Evolutionary conservation across 2,113 vertebrate genomes (phyloP).

Genomic region (Paradisaea rubra): DNA sequence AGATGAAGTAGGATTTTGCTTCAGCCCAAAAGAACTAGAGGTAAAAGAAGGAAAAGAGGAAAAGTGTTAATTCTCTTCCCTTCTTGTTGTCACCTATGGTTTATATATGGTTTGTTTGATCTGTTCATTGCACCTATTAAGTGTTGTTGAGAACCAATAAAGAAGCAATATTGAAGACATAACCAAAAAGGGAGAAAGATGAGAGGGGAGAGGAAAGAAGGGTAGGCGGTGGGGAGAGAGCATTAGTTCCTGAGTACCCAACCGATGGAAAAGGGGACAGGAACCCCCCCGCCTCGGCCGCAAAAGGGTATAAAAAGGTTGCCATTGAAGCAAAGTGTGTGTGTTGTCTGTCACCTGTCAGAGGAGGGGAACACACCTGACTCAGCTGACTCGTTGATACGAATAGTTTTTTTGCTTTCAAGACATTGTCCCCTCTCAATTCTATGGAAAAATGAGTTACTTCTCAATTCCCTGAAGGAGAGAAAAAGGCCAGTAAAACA

Average conservation of each 20-base stretch:
- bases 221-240: fast-evolving
- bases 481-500: background rate
- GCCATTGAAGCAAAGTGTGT: fast-evolving
- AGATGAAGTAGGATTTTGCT: background rate
- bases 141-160: background rate
- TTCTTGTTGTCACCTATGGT: background rate
- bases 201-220: background rate
- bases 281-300: fast-evolving
- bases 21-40: background rate
- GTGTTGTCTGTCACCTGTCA: fast-evolving
- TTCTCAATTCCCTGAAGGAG: background rate
- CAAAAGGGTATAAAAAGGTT: background rate
- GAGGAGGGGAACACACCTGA: background rate
- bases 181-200: background rate
- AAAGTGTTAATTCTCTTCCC: background rate
- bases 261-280: background rate
- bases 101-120: background rate
- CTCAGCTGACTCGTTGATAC: background rate
- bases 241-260: background rate
- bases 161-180: background rate
- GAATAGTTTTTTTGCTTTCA: background rate
- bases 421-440: background rate
- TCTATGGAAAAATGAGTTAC: background rate
- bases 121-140: background rate
- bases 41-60: background rate